Percentiles rank a stretch among this genome's conserved stretches.
Evolutionary conservation across 2,113 vertebrate genomes (phyloP).

Genomic region (Vulpes ferrilata): DNA sequence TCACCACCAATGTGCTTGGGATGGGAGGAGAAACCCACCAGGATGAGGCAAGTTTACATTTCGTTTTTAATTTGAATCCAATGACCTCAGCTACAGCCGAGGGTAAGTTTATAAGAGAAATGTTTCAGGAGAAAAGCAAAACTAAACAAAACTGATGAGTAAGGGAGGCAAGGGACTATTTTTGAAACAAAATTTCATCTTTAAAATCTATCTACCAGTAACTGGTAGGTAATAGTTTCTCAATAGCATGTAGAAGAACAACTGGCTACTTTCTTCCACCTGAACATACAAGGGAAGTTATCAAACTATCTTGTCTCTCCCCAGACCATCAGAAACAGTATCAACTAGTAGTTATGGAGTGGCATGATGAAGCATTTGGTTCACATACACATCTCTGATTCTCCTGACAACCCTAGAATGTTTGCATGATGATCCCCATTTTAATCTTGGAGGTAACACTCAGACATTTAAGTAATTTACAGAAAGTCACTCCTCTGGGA

Average conservation of each 20-base stretch:
- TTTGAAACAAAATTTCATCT: neutral
- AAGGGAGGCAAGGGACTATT: neutral
- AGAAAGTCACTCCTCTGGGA: neutral
- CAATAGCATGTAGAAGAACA: neutral
- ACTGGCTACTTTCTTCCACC: neutral
- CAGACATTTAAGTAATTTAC: neutral
- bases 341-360: neutral
- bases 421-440: neutral
- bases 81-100: neutral
- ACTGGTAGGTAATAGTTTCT: neutral
- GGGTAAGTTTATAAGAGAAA: neutral
- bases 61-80: neutral
- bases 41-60: neutral
- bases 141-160: neutral
- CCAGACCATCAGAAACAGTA: neutral
- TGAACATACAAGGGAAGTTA: neutral
- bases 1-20: no score
- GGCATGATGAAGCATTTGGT: rapidly evolving
- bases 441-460: neutral
- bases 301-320: neutral
- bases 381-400: neutral
- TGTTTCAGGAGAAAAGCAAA: neutral
- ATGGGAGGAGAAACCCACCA: neutral
- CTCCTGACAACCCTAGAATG: neutral
- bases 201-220: neutral